Base-by-base conservation (phyloP, 2,113 vertebrate genomes). In the Rhea pennata region DNA sequence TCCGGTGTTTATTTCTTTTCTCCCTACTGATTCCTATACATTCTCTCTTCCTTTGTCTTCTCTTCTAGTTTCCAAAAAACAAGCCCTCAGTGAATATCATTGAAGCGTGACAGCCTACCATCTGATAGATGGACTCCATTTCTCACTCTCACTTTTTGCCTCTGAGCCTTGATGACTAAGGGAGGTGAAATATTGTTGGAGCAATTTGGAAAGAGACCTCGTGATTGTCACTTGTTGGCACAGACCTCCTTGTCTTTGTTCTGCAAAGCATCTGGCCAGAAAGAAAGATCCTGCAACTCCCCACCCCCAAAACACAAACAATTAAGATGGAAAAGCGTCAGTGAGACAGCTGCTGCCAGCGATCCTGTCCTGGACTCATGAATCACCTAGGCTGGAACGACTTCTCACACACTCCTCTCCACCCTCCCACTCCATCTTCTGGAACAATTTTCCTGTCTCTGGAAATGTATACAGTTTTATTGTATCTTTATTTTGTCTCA, bases 11-110 rank as follows among this genome's bases (percentile, higher is more conserved):
- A 20, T 12, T n/a, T 46, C n/a, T 3, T 1, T 15, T n/a, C 59
- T 69, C 24, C 73, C 29, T 12, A 65, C 29, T 11, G 1, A 58
- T 86, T 61, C 75, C 87, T 53, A 14, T 59, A 31, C 10, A 39
- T 73, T 78, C 64, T 83, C 91, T 42, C 84, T 84, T 39, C 51
- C 84, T 96, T 93, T 61, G 80, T 54, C 72, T 77, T 21, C 79
- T 80, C 92, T 95, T 92, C 94, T 40, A 97, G 96, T 98, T 98
- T 81, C 98, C 98, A 62, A 97, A 98, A 97, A 97, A 97, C 96
- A 98, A 98, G 95, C 96, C 97, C 91, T 98, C 95, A 5, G 97
- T 97, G 97, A 98, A 97, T 26, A 97, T 98, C 97, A 97, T 96
- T 1, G 97, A 98, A 96, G 98, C 93, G 12, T 98, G 98, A 98